A percentile compares a stretch with the other conserved stretches of the same genome.
phyloP scores from a whole-genome alignment of 2,797 vertebrate genomes.

The Pitangus sulphuratus region DNA sequence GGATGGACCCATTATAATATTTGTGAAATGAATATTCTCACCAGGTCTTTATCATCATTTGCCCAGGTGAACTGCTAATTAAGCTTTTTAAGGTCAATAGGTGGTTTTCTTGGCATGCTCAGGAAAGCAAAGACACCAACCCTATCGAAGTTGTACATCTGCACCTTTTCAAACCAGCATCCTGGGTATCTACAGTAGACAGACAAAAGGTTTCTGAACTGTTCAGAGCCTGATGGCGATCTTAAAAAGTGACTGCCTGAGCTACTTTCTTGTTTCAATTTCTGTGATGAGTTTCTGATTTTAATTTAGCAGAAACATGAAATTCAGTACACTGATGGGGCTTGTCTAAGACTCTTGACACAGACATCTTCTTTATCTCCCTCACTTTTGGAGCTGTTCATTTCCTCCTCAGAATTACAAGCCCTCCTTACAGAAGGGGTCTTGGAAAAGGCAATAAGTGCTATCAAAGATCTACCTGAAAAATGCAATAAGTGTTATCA shows the following conservation, averaged over 20 bases:
- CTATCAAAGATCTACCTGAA: neutral
- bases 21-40: neutral
- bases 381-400: neutral
- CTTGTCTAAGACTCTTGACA: neutral
- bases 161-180: neutral
- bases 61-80: neutral
- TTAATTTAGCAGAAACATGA: constrained; percentile 23
- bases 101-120: neutral
- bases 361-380: constrained; percentile 17
- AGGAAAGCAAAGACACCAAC: neutral
- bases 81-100: neutral
- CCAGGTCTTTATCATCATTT: neutral
- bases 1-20: neutral
- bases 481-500: constrained; percentile 32
- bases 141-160: neutral
- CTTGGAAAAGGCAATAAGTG: constrained; percentile 17
- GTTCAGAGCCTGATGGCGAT: neutral
- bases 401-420: constrained; percentile 38
- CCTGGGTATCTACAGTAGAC: neutral
- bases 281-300: constrained; percentile 25
- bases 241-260: neutral
- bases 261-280: neutral
- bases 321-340: neutral
- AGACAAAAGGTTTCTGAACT: neutral
- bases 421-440: neutral